Conservation (phyloP, 2,113 vertebrate species). For the Bagarius yarrelli region DNA sequence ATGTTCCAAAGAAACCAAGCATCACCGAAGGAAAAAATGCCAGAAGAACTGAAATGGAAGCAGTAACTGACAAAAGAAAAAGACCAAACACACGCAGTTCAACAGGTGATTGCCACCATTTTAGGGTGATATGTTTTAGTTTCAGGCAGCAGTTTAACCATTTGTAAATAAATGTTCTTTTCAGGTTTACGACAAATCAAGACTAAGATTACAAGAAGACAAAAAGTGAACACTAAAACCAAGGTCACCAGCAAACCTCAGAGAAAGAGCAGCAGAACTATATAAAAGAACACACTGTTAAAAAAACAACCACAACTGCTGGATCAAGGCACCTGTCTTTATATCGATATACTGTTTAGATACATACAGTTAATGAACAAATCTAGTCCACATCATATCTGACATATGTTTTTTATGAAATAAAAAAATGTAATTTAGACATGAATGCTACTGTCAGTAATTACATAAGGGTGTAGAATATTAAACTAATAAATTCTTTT, state of each 20-base stretch:
- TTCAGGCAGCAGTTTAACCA: not conserved
- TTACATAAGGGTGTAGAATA: no score
- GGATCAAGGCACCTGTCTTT: no score
- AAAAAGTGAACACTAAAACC: not conserved
- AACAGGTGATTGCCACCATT: slow-evolving; percentile 21
- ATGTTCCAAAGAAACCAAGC: not conserved
- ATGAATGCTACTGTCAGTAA: no score
- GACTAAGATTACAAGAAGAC: not conserved
- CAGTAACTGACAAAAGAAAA: not conserved
- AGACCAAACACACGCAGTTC: not conserved
- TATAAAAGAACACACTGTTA: not conserved
- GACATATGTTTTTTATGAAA: no score
- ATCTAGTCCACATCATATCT: no score
- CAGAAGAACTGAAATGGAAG: not conserved
- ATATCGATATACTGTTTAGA: no score
- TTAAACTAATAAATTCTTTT: no score
- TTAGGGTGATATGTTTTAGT: not conserved
- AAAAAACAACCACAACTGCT: not conserved
- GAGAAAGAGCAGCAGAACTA: not conserved
- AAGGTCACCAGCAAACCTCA: slow-evolving; percentile 4
- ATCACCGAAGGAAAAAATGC: slow-evolving; percentile 26
- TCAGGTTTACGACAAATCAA: not conserved
- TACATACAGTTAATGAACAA: no score
- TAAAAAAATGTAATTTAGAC: no score
- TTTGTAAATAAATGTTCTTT: slow-evolving; percentile 11